Percentiles rank a stretch among this genome's conserved stretches.
These are phyloP conservation scores for Chloromyia formosa DNA, from an alignment of 2,888 invertebrate species.

Conservation along the genomic window DNA sequence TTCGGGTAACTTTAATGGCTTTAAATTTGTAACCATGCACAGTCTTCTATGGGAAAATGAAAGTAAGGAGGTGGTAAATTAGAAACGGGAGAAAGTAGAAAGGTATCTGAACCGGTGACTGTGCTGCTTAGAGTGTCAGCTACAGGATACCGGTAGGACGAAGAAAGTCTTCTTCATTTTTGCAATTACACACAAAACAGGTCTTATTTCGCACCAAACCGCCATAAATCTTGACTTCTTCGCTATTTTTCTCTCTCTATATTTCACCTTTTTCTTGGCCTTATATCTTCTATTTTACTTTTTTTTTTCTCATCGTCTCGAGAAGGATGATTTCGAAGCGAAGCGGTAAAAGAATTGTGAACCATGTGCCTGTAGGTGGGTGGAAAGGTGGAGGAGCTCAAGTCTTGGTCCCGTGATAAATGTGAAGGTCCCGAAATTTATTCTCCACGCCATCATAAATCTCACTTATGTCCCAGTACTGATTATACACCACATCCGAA, in stretches of 20 bases:
- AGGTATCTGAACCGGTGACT: not conserved
- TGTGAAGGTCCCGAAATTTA: constrained; percentile 43
- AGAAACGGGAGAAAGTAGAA: constrained; percentile 2
- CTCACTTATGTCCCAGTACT: constrained; percentile 45
- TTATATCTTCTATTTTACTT: constrained; percentile 20
- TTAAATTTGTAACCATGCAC: not conserved
- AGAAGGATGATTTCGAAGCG: constrained; percentile 6
- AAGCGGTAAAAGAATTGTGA: not conserved
- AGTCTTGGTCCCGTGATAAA: constrained; percentile 44
- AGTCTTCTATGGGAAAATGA: constrained; percentile 16
- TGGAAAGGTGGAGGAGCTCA: not conserved
- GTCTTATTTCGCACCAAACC: constrained; percentile 41
- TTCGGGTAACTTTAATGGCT: constrained; percentile 17
- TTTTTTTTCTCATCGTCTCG: not conserved
- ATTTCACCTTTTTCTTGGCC: constrained; percentile 43
- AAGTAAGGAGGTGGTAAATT: constrained; percentile 19
- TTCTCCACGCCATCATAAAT: constrained; percentile 44
- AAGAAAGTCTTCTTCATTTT: constrained; percentile 42
- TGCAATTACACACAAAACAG: constrained; percentile 43
- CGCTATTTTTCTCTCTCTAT: constrained; percentile 39
- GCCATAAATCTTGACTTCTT: constrained; percentile 43
- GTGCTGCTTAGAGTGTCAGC: too few species aligned
- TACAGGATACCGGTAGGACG: not conserved
- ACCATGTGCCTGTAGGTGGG: constrained; percentile 1
- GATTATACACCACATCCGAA: constrained; percentile 36